Evolutionary conservation across 2,113 vertebrate genomes (phyloP).

Genomic region (Callipepla californica): DNA sequence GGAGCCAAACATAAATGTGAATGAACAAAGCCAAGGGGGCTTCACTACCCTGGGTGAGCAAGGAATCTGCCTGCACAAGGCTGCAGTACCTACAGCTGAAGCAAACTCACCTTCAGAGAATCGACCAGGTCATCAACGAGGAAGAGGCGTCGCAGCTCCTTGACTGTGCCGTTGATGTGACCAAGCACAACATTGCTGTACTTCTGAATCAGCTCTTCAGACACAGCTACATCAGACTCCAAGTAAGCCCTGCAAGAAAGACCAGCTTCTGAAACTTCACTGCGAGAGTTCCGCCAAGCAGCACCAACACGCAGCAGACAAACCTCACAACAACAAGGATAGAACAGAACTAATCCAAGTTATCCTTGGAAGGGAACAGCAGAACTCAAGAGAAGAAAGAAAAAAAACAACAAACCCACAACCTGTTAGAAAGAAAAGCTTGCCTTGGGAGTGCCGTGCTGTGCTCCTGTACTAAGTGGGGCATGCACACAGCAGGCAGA

Average conservation of each 20-base stretch:
- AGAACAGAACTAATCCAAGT: not conserved
- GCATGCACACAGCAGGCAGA: not conserved
- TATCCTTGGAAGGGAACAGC: not conserved
- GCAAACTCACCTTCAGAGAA: conserved; percentile 91
- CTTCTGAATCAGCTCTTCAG: conserved; percentile 90
- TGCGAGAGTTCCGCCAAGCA: not conserved
- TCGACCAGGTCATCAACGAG: conserved; percentile 97
- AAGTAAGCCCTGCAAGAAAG: conserved; percentile 85
- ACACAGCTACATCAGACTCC: conserved; percentile 88
- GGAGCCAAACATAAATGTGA: not conserved
- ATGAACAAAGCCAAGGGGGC: not conserved
- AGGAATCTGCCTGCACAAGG: not conserved
- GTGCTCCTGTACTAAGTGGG: not conserved
- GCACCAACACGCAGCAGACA: not conserved
- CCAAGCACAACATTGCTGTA: conserved; percentile 89
- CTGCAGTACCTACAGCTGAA: not conserved
- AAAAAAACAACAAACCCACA: not conserved
- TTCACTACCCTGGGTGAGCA: not conserved
- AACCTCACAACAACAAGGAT: accelerated
- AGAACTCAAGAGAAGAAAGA: not conserved
- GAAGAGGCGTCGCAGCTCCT: conserved; percentile 91
- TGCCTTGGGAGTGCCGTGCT: not conserved
- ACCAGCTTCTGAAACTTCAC: not conserved
- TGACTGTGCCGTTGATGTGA: conserved; percentile 85
- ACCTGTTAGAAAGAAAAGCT: not conserved